Evolutionary conservation across 92 coral and sea anemone genomes (phyloP), one percentile per base, ranked within the genome.

Genomic region (Anthopleura xanthogrammica): DNA sequence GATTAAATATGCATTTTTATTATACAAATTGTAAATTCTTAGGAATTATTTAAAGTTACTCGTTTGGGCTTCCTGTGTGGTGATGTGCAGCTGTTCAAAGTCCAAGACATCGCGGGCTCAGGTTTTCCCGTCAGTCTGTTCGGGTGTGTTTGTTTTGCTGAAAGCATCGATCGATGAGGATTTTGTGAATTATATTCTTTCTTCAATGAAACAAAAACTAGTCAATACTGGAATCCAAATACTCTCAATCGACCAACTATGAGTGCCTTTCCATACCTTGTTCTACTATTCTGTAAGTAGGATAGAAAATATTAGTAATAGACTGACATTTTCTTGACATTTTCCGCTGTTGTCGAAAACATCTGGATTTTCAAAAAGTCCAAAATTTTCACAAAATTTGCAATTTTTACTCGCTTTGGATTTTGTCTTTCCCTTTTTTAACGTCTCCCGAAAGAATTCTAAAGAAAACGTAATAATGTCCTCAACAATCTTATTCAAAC

Each of bases 111-210:
- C 82, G 82, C 65, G 2, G 82, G 82, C 82, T 79, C 82, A 79
- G 40, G 23, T 50, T 75, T 57, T 79, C 82, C 82, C 82, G 82
- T 10, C 82, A 60, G 72, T 20, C 82, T 22, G 24, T 80, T 80
- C 83, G 83, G 70, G 70, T 62, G 29, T 66, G 29, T 80, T 23
- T 79, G 22, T 75, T 79, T 42, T 79, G 24, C 16, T 41, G 3
- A 54, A 8, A 11, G 16, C 58, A 11, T 54, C 58, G 54, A 12
- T 54, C 58, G 16, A 14, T 11, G 16, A 54, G 36, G 7, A 62
- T 62, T 62, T 62, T 0, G 70, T 62, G 70, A 62, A 62, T 5
- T 17, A 62, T 12, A 22, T 62, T 62, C 29, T 36, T 11, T 16
- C 20, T 62, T 62, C 23, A 62, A 54, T 62, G 70, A 62, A 62